Evolutionary conservation across 2,113 vertebrate genomes (phyloP).

Genomic region (human): GRCh38 chr12:127833501-127834000

Average conservation of each 20-base stretch:
- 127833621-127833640: accelerated
- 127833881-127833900: accelerated
- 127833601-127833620: background rate
- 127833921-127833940: accelerated
- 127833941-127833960: accelerated
- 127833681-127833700: accelerated
- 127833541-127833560: background rate
- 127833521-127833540: background rate
- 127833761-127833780: accelerated
- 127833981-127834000: accelerated
- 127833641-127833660: too few species aligned
- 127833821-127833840: accelerated
- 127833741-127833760: background rate
- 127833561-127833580: background rate
- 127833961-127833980: accelerated
- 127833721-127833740: accelerated
- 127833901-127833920: background rate
- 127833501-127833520: background rate
- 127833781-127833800: accelerated
- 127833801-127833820: background rate
- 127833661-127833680: accelerated
- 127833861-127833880: too few species aligned
- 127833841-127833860: accelerated
- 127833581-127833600: background rate
- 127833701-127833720: accelerated